Evolutionary conservation across 2,888 invertebrate species (phyloP).

Genomic region (Stratiomys singularior): DNA sequence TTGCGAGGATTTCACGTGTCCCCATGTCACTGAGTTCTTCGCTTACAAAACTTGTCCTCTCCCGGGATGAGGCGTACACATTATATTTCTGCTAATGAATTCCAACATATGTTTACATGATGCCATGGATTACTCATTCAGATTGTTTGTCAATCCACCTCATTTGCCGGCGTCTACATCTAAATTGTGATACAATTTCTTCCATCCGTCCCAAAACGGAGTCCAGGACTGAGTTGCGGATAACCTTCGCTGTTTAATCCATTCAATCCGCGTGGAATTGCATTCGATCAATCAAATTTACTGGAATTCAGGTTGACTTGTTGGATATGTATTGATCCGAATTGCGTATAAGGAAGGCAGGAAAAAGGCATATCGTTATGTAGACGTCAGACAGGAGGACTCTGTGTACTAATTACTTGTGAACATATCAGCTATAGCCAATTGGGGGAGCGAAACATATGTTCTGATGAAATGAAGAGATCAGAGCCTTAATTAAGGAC

Average conservation of each 20-base stretch:
- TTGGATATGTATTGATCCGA: conserved; percentile 30
- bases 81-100: conserved; percentile 46
- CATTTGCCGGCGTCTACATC: conserved; percentile 7
- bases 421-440: conserved; percentile 3
- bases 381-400: not conserved
- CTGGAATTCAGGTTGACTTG: conserved; percentile 42
- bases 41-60: not conserved
- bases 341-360: not conserved
- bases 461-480: conserved; percentile 36
- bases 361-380: not conserved
- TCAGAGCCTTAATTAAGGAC: conserved; percentile 43
- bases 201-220: not conserved
- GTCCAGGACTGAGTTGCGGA: not conserved
- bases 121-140: conserved; percentile 25
- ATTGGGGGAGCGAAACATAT: conserved; percentile 16
- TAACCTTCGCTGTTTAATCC: conserved; percentile 9
- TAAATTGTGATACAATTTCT: not conserved
- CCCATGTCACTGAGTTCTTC: no score
- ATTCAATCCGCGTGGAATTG: conserved; percentile 39
- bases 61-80: conserved; percentile 17
- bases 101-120: conserved; percentile 46
- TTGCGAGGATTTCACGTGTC: no score
- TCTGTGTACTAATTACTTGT: conserved; percentile 32
- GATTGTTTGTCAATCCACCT: conserved; percentile 6
- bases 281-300: conserved; percentile 43